Conservation (phyloP, 2,797 vertebrate genomes). For the Tokudaia muenninki region DNA sequence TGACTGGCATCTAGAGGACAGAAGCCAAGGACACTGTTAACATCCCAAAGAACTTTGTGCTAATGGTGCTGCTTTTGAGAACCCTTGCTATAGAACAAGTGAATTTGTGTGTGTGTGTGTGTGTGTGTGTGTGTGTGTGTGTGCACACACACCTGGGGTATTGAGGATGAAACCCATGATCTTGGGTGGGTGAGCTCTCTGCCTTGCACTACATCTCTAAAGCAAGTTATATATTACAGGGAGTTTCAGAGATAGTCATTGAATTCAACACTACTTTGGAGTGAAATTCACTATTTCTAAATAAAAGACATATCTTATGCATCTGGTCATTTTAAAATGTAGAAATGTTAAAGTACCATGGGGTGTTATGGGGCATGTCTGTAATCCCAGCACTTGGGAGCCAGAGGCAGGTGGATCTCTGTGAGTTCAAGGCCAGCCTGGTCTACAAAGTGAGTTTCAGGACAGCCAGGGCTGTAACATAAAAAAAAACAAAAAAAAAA, state of each 20-base stretch:
- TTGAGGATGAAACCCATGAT: not conserved
- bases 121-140: not conserved
- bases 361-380: not conserved
- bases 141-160: not conserved
- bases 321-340: conserved; percentile 9
- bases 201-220: not conserved
- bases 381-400: not conserved
- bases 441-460: not conserved
- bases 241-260: conserved; percentile 31
- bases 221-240: conserved; percentile 24
- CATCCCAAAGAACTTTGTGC: not conserved
- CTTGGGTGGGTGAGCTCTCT: not conserved
- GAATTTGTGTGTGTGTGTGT: not conserved
- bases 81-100: not conserved
- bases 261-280: conserved; percentile 35
- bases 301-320: conserved; percentile 23
- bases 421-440: not conserved
- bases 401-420: not conserved
- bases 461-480: not conserved
- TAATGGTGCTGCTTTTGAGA: not conserved
- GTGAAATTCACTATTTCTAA: conserved; percentile 55
- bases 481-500: not conserved
- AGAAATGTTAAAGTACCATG: conserved; percentile 30
- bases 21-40: not conserved
- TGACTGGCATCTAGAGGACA: not conserved